Conservation (phyloP, 1,140 invertebrate species). For the Cyclina sinensis region DNA sequence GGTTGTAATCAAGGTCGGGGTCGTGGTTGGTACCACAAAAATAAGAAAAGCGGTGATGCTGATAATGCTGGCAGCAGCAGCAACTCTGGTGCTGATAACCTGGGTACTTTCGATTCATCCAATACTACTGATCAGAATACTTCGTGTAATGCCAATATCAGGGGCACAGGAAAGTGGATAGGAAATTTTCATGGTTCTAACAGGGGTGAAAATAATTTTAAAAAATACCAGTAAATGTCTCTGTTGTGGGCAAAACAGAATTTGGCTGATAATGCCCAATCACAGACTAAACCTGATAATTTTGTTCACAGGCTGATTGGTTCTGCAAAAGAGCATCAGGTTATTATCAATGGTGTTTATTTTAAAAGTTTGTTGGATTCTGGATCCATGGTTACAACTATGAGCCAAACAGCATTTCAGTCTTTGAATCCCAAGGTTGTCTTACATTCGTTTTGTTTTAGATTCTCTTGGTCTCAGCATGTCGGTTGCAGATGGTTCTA, state of each 20-base stretch:
- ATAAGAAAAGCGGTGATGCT: not conserved
- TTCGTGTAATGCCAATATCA: no score
- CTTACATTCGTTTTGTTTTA: not conserved
- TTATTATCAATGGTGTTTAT: not conserved
- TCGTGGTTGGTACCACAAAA: not conserved
- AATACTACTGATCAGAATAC: no score
- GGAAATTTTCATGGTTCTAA: no score
- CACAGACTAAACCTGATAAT: no score
- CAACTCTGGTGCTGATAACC: not conserved
- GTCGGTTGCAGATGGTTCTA: not conserved
- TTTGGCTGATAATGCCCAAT: not conserved
- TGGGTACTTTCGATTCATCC: not conserved
- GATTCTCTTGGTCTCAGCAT: not conserved
- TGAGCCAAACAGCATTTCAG: not conserved
- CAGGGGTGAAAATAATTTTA: not conserved
- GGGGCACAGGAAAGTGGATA: no score
- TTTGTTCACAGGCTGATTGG: not conserved
- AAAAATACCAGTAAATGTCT: not conserved
- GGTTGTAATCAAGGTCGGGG: no score
- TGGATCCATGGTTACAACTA: not conserved
- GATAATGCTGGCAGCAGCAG: not conserved
- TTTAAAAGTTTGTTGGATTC: not conserved
- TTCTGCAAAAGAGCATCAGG: not conserved
- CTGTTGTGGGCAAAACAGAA: not conserved
- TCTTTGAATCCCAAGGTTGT: not conserved